Evolutionary conservation across 1,140 invertebrate species (phyloP).

Genomic region (Drosophila simulans): DNA sequence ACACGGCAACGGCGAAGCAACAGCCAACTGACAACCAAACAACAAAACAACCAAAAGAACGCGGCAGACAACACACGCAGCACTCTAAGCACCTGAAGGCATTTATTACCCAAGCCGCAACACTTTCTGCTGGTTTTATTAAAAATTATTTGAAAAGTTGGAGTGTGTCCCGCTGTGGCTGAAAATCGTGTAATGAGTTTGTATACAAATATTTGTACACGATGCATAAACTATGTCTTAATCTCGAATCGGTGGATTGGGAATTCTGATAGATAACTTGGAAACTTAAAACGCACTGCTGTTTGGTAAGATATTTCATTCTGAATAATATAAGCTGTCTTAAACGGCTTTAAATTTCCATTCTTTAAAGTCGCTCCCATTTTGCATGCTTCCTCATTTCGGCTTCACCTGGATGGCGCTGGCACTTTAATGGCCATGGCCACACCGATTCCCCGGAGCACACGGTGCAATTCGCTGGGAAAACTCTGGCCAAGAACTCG

Average conservation of each 20-base stretch:
- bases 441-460: constrained; percentile 24
- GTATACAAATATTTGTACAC: constrained; percentile 31
- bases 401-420: constrained; percentile 1
- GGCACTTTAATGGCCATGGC: constrained; percentile 2
- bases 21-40: constrained; percentile 6
- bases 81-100: constrained; percentile 52
- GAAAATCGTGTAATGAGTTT: constrained; percentile 41
- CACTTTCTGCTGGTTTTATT: constrained; percentile 59
- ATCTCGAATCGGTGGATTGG: not conserved
- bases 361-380: not conserved
- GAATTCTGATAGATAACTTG: not conserved
- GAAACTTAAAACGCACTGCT: not conserved
- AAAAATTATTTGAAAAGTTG: constrained; percentile 80
- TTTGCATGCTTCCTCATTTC: not conserved
- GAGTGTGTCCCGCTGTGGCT: constrained; percentile 18
- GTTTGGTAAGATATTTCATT: too few relatives aligned
- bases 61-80: constrained; percentile 13
- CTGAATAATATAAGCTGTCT: too few relatives aligned
- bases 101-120: constrained; percentile 58
- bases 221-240: constrained; percentile 8
- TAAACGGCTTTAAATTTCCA: too few relatives aligned
- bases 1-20: constrained; percentile 19
- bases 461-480: constrained; percentile 15
- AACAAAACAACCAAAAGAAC: constrained; percentile 16
- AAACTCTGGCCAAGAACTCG: constrained; percentile 1